Conservation (phyloP, 2,113 vertebrate species). For the Chamaea fasciata region DNA sequence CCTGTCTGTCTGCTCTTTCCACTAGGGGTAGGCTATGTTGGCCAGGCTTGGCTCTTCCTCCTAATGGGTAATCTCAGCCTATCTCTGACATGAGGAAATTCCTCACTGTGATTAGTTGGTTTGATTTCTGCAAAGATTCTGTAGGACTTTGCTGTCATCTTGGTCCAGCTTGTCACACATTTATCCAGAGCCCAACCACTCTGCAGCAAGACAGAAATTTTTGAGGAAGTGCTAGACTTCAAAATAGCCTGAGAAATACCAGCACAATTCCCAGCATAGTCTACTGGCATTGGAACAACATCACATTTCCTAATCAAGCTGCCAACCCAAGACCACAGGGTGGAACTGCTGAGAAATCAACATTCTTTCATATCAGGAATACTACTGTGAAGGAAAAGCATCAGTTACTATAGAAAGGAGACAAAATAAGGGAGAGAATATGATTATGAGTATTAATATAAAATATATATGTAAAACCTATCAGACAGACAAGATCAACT, state of each 20-base stretch:
- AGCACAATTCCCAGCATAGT: rapidly evolving
- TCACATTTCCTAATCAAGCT: neutral
- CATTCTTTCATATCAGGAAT: neutral
- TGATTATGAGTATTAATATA: neutral
- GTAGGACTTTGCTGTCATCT: neutral
- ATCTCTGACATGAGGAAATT: neutral
- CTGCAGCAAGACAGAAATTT: neutral
- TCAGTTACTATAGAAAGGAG: neutral
- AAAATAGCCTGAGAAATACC: neutral
- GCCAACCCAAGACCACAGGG: neutral
- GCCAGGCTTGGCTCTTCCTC: neutral
- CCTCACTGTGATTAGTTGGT: neutral
- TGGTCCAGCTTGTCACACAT: neutral
- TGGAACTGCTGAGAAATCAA: neutral
- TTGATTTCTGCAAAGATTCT: neutral
- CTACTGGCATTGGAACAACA: neutral
- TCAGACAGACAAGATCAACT: neutral
- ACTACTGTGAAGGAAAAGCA: neutral
- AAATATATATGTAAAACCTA: neutral
- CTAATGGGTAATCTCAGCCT: neutral
- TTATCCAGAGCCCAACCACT: neutral
- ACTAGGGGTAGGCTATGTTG: neutral
- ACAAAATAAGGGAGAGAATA: neutral
- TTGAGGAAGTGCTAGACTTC: neutral
- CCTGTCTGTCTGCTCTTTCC: neutral